Evolutionary conservation across 1,140 invertebrate genomes (phyloP).

Genomic region (Cyrtorhinus lividipennis): DNA sequence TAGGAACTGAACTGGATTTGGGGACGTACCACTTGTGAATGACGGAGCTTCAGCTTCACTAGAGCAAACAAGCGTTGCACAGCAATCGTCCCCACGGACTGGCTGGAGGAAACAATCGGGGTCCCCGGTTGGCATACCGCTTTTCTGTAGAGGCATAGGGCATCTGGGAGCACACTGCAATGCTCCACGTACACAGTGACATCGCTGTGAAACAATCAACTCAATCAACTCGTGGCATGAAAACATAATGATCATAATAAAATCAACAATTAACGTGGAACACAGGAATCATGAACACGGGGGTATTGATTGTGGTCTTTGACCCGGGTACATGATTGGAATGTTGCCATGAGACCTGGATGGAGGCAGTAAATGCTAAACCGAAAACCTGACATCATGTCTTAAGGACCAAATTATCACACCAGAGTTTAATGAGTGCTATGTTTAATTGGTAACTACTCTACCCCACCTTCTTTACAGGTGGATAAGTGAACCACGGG

Average conservation of each 20-base stretch:
- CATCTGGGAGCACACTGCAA: constrained; percentile 52
- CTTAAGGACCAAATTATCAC: too few species aligned
- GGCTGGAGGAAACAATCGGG: constrained; percentile 54
- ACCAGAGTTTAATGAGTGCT: too few species aligned
- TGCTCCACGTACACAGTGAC: constrained; percentile 44
- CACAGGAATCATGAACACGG: constrained; percentile 26
- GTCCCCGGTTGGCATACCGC: constrained; percentile 44
- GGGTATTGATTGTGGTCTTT: constrained; percentile 24
- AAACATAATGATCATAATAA: constrained; percentile 47
- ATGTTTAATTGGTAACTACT: constrained; percentile 28
- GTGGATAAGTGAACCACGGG: too few species aligned
- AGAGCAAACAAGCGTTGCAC: constrained; percentile 44
- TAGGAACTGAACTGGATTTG: too few species aligned
- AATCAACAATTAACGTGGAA: constrained; percentile 19
- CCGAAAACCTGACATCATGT: not conserved
- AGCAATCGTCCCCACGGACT: constrained; percentile 47
- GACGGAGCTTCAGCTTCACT: constrained; percentile 40
- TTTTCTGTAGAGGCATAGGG: constrained; percentile 39
- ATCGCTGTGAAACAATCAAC: constrained; percentile 54
- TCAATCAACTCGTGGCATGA: too few species aligned
- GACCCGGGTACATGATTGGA: not conserved
- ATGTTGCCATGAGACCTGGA: not conserved
- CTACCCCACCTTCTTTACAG: too few species aligned
- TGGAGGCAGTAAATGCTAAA: not conserved
- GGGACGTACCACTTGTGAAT: too few species aligned